These are phyloP conservation scores for Chloromyia formosa DNA, from an alignment of 2,888 invertebrate genomes.

Conservation along the genomic window DNA sequence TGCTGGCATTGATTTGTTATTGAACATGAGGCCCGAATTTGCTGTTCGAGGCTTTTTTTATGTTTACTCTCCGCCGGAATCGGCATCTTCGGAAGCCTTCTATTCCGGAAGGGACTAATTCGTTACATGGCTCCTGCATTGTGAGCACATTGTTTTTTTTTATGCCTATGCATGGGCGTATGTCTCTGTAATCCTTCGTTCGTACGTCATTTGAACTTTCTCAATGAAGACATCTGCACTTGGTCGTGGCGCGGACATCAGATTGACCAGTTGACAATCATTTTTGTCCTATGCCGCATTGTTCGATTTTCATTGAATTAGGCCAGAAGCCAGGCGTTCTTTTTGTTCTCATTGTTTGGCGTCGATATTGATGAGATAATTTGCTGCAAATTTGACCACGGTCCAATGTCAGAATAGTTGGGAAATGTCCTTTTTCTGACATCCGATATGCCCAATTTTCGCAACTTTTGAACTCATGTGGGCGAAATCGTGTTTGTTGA, in stretches of 20 bases:
- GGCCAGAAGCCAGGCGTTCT: background rate
- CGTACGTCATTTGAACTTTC: background rate
- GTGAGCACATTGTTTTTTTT: constrained; percentile 30
- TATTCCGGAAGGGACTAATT: constrained; percentile 41
- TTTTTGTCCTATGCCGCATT: constrained; percentile 11
- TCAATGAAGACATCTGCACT: constrained; percentile 41
- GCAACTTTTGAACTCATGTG: constrained; percentile 8
- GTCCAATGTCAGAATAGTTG: background rate
- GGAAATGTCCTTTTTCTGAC: background rate
- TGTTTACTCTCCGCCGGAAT: background rate
- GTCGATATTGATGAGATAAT: constrained; percentile 38
- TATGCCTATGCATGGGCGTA: constrained; percentile 23
- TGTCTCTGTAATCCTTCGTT: background rate
- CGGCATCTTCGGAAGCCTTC: background rate
- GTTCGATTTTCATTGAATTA: constrained; percentile 15
- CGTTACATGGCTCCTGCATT: constrained; percentile 13
- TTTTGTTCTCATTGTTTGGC: background rate
- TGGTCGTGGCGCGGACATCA: constrained; percentile 10
- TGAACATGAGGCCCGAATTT: constrained; percentile 13
- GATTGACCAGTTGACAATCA: constrained; percentile 8
- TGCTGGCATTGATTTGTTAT: constrained; percentile 12
- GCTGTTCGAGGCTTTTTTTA: constrained; percentile 5
- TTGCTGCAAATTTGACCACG: constrained; percentile 33
- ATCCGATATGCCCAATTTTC: constrained; percentile 39
- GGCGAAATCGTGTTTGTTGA: constrained; percentile 36